Evolutionary conservation across 1,140 invertebrate species (phyloP), one percentile per base, ranked within the genome.

Genomic region (Liolophura sinensis): DNA sequence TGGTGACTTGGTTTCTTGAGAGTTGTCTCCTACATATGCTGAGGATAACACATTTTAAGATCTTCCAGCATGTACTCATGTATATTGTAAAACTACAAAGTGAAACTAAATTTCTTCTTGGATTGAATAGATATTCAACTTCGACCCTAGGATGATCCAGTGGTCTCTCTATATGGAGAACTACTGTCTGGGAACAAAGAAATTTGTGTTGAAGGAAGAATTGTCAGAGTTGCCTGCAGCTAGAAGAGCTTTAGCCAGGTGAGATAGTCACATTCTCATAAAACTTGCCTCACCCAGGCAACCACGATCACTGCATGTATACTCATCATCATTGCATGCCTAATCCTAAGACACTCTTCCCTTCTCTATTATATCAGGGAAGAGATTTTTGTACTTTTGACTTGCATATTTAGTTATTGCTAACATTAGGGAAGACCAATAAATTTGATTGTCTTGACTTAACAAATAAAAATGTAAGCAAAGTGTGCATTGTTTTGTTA

Each of bases 141-240:
- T 85, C 74, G 83, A 85, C 67, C 77, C 80, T 22, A 78, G 70
- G 46, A 67, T 71, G 22, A 73, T 86, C 18, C 75, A 85, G 61
- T 85, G 84, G 84, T 81, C 81, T 6, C 78, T 76, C 0, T 85
- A 85, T 65, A 67, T 83, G 24, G 79, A 84, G 67, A 79, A 83
- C 64, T 83, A 82, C 68, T 82, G 79, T 70, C 62, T 82, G 18
- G 83, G 83, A 24, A 73, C 79, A 14, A 85, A 84, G 73, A 78
- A 79, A 66, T 84, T 76, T 69, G 59, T 84, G n/a, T 68, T 85
- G 47, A 83, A 84, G 61, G 83, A 85, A 69, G 82, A 85, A 55
- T 56, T 81, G 24, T 70, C 74, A 12, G 77, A 74, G 7, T 46
- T 85, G 24, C 79, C 79, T 18, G 80, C 82, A 52, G 82, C 82